phyloP scores from a whole-genome alignment of 2,113 vertebrate genomes.

The Theristicus caerulescens region DNA sequence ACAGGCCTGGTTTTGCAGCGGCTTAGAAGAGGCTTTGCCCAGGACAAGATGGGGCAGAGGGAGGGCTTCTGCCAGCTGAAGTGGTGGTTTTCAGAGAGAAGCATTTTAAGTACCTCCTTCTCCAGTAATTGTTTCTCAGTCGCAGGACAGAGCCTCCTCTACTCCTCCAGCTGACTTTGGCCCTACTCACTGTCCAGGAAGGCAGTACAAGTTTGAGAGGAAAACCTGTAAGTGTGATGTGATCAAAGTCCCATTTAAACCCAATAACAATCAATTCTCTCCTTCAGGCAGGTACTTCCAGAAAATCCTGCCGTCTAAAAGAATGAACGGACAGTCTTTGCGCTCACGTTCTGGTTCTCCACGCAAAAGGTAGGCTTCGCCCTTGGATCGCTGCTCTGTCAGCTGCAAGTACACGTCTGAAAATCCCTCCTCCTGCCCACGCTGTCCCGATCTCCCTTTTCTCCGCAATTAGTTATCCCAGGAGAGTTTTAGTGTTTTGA shows the following conservation, averaged over 20 bases:
- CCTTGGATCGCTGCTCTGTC: not conserved
- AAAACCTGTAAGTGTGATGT: not conserved
- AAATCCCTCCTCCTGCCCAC: not conserved
- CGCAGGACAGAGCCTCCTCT: not conserved
- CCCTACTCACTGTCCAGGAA: not conserved
- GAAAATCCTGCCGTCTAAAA: not conserved
- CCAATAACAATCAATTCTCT: not conserved
- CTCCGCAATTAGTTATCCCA: not conserved
- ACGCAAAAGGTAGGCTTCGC: not conserved
- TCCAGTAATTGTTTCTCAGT: not conserved
- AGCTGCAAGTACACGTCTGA: rapidly evolving
- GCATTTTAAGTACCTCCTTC: not conserved
- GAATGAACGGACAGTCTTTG: not conserved
- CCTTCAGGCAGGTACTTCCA: not conserved
- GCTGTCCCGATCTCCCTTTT: not conserved
- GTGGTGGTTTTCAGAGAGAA: not conserved
- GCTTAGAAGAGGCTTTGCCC: not conserved
- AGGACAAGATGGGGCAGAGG: not conserved
- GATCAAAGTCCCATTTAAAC: not conserved
- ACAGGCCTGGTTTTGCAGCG: not conserved
- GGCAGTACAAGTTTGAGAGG: not conserved
- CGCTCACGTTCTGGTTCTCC: rapidly evolving
- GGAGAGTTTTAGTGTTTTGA: not conserved
- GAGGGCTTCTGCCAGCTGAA: not conserved
- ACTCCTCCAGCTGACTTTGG: not conserved